Conservation (phyloP, 2,113 vertebrate species). For the Siniperca chuatsi region DNA sequence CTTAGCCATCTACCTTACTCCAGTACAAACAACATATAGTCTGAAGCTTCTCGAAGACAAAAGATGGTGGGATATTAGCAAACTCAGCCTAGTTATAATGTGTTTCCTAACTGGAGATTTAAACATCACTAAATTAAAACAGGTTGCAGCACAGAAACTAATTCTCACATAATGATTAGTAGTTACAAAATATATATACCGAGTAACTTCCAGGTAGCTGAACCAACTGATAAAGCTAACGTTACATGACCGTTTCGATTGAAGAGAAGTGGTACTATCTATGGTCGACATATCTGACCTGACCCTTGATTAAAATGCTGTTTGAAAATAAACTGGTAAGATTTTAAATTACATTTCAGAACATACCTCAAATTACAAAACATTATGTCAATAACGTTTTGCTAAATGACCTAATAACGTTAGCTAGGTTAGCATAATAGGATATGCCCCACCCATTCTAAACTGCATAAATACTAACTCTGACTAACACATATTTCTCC, state of each 20-base stretch:
- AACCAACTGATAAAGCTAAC: too few species aligned
- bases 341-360: neutral
- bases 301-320: neutral
- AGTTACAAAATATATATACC: too few species aligned
- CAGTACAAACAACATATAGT: slow-evolving; percentile 21
- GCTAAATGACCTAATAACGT: neutral
- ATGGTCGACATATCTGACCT: too few species aligned
- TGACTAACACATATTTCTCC: neutral
- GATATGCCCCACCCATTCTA: neutral
- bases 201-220: too few species aligned
- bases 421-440: neutral
- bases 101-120: neutral
- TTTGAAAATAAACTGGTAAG: neutral
- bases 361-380: neutral
- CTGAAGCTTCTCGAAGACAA: neutral
- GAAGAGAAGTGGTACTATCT: too few species aligned
- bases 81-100: neutral
- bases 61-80: neutral
- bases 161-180: neutral
- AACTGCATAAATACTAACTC: too few species aligned
- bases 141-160: neutral
- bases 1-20: neutral
- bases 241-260: too few species aligned
- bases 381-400: neutral
- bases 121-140: neutral